Evolutionary conservation across 2,888 invertebrate species (phyloP).

Genomic region (Chrysolina americana): DNA sequence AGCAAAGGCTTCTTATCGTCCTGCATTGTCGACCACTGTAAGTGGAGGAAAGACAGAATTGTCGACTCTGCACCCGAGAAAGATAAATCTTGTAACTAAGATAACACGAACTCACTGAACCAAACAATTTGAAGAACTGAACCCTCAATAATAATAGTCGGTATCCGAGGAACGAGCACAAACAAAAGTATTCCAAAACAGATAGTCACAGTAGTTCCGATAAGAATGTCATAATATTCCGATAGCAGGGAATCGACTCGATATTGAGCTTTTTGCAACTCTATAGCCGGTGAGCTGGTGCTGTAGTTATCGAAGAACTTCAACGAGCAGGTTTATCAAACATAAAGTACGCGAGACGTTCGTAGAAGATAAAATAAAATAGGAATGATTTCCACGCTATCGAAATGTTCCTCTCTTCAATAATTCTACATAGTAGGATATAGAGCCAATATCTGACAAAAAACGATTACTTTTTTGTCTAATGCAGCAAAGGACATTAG

Average conservation of each 20-base stretch:
- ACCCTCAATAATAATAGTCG: neutral
- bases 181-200: neutral
- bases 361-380: too few species aligned
- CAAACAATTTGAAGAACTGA: neutral
- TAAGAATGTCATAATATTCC: neutral
- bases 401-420: too few species aligned
- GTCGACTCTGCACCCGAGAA: neutral
- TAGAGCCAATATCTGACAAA: too few species aligned
- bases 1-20: conserved; percentile 41
- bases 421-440: too few species aligned
- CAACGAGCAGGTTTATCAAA: too few species aligned
- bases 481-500: too few species aligned
- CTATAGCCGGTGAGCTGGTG: too few species aligned
- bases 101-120: neutral
- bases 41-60: neutral
- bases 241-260: neutral
- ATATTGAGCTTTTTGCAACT: neutral
- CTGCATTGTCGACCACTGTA: conserved; percentile 24
- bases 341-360: too few species aligned
- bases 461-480: too few species aligned
- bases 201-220: conserved; percentile 1
- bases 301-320: too few species aligned
- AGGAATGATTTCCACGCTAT: too few species aligned
- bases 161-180: neutral
- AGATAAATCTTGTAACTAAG: neutral